Conservation (phyloP, 2,888 invertebrate genomes). For the Drosophila villosipedis region DNA sequence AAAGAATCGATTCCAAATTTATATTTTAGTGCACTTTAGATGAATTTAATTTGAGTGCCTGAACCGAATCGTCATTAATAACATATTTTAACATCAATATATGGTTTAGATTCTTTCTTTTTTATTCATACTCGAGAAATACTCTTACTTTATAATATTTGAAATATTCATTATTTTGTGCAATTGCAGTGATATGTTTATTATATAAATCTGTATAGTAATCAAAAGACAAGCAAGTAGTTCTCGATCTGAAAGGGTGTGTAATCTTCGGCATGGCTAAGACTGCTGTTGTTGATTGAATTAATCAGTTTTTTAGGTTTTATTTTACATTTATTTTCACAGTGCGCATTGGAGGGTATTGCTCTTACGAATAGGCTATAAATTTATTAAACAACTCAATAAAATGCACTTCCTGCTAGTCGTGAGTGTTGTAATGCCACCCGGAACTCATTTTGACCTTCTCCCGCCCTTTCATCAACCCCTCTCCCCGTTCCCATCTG, state of each 20-base stretch:
- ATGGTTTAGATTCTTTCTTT: background rate
- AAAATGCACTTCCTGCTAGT: constrained; percentile 18
- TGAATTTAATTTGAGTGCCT: background rate
- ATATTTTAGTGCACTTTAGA: background rate
- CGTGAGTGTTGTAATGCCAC: constrained; percentile 19
- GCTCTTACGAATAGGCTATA: background rate
- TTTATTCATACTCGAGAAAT: background rate
- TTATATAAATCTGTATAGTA: background rate
- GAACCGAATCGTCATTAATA: background rate
- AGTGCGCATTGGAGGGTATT: background rate
- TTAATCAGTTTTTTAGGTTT: constrained; percentile 12
- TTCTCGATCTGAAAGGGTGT: too few species aligned
- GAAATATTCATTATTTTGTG: background rate
- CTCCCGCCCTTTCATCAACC: background rate
- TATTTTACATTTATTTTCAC: background rate
- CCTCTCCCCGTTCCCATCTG: background rate
- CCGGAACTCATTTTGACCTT: constrained; percentile 8
- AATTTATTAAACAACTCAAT: constrained; percentile 21
- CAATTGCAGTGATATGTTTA: background rate
- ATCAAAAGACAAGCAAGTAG: background rate
- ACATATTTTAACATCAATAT: background rate
- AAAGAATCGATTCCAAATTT: background rate
- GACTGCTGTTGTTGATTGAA: constrained; percentile 5
- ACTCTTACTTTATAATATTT: background rate
- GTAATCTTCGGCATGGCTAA: too few species aligned